Evolutionary conservation across 37 sponge, comb jelly and placozoan genomes (phyloP), one percentile per base, ranked within the genome.

Genomic region (Aphrocallistes beatrix): DNA sequence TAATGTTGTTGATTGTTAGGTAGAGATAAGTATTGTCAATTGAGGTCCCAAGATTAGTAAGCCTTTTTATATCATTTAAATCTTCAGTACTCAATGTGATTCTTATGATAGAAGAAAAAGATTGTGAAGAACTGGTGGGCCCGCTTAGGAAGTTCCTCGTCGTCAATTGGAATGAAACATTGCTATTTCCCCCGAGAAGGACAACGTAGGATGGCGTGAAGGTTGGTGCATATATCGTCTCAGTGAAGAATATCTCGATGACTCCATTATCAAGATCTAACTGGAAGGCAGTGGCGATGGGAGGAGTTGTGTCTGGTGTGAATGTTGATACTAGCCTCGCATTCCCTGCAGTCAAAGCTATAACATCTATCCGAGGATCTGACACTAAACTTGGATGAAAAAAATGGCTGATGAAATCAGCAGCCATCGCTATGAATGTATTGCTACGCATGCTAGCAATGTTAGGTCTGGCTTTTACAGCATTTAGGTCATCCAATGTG

Each of bases 61-160:
- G 37, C 51, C 91, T 83, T 38, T 95, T 95, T 21, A 95, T 39
- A 42, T 89, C 90, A 38, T 95, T 95, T 38, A 92, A 83, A 83
- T 93, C 93, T 17, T 82, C 75, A 0, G 84, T 60, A 1, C 94
- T 92, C 25, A 94, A 38, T 0, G 16, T 10, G 37, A 94, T 47
- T 0, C 85, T 83, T 28, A 94, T 83, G 17, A 38, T 38, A 83
- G 75, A 30, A 3, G 75, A 60, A 30, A 60, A 60, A 30, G 8
- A 3, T 30, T 60, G 75, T 19, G 75, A 60, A 60, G 75, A 60
- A 60, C n/a, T 25, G 34, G 75, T 60, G n/a, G 75, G 28, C 10
- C 3, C n/a, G 75, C 75, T 60, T 3, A 60, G 75, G n/a, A 30
- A 60, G 3, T 60, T 28, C 21, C 25, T 60, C 28, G 8, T 60